Base-by-base conservation (phyloP, 2,113 vertebrate species). In the Rhinoptilus africanus region DNA sequence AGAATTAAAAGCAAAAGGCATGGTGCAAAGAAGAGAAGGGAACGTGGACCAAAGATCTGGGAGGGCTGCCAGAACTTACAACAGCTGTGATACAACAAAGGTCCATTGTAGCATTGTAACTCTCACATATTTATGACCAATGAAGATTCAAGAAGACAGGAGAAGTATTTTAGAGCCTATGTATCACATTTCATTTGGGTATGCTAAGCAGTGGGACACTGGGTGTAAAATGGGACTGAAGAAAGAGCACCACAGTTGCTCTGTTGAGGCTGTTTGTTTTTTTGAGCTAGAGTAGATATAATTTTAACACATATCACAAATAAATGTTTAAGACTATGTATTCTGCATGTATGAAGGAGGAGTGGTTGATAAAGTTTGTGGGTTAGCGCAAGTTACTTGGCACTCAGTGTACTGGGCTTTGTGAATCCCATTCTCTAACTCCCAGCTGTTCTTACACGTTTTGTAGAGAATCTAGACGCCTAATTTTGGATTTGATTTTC, bases 171-270 rank as follows among this genome's bases (percentile, higher is more conserved):
- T 63, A 66, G 27, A 71, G 56, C 5, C 2, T 30, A 16, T 23
- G 6, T 57, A 43, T 91, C 9, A 6, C 27, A 16, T 85, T 75
- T 71, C 10, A 39, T 67, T 37, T n/a, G 35, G 20, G 8, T 48
- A 30, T 23, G 30, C 0, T 0, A 74, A 78, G 54, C 35, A 23
- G 17, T 43, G 8, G 12, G 14, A 47, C 10, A 11, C 19, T 37
- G 20, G 4, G 3, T 53, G 8, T 66, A 47, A 87, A 60, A 37
- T 27, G 17, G 8, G 22, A 51, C 45, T 57, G 34, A 74, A 66
- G 26, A 54, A 62, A 50, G 13, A 80, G 5, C 30, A 32, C 5
- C 10, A 19, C 15, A 69, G 34, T 63, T 85, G 34, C 11, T 68
- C 3, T 77, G 30, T 67, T 84, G 34, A 69, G 28, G 7, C 14